These are phyloP conservation scores for Vulpes ferrilata DNA, from an alignment of 2,113 vertebrate species.

Conservation along the genomic window DNA sequence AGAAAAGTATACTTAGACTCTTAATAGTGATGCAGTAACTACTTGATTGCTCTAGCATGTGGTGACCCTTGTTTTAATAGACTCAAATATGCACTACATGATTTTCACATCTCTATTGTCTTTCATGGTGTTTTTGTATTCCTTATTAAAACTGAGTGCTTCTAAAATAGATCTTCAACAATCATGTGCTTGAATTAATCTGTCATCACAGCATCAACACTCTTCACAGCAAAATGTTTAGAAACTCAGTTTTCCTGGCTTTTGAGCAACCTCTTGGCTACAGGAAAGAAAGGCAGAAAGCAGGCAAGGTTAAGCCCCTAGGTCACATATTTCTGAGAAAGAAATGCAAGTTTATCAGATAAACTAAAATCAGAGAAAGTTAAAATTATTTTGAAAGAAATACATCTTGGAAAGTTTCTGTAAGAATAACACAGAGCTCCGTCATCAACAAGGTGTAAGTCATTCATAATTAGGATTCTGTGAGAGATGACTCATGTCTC, in stretches of 20 bases:
- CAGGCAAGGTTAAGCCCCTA: constrained; percentile 1
- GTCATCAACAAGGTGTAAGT: constrained; percentile 80
- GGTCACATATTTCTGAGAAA: constrained; percentile 56
- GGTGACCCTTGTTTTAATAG: constrained; percentile 26
- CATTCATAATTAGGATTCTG: constrained; percentile 84
- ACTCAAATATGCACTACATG: neutral
- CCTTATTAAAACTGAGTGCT: neutral
- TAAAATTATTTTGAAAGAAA: constrained; percentile 69
- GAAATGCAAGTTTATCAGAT: constrained; percentile 65
- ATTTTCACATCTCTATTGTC: constrained; percentile 20
- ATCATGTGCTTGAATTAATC: constrained; percentile 64
- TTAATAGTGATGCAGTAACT: neutral
- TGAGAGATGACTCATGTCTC: constrained; percentile 87
- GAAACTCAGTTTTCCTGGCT: constrained; percentile 60
- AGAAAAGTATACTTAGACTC: neutral
- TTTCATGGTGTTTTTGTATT: constrained; percentile 9
- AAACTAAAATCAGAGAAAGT: constrained; percentile 70
- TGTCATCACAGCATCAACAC: constrained; percentile 55
- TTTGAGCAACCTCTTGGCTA: neutral
- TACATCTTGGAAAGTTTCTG: constrained; percentile 69
- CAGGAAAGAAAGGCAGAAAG: constrained; percentile 52
- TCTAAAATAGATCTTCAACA: constrained; percentile 30
- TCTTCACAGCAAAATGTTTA: constrained; percentile 46
- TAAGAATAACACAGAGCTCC: constrained; percentile 73
- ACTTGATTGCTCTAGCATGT: constrained; percentile 16